Evolutionary conservation across 2,113 vertebrate genomes (phyloP), one percentile per base, ranked within the genome.

Genomic region (Neodontobutis hainanensis): DNA sequence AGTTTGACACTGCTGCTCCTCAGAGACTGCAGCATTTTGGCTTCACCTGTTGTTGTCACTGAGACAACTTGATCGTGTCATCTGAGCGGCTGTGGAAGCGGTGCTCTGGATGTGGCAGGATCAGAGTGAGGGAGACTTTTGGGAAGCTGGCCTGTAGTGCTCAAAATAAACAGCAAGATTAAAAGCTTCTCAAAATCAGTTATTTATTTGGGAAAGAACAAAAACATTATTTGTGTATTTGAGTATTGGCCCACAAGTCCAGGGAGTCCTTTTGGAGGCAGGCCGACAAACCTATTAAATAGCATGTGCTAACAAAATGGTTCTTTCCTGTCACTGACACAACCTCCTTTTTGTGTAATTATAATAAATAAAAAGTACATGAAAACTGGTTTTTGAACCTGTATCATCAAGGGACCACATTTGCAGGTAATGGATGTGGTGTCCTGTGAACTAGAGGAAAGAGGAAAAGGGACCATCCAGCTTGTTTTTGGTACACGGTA

Each of bases 21-120:
- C 52, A 10, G 82, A 83, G 83, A 88, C 85, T 84, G 82, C 85
- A 84, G 73, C 80, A 80, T 75, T 77, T 68, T 55, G 57, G 78
- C 63, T 83, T 83, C 78, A 84, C 83, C 78, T 89, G 86, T 86
- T 88, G 81, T 78, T 73, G 67, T 58, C 52, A 2, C 77, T 78
- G 80, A 73, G 75, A 78, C 67, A 71, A 82, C 72, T 53, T 45
- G 61, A 84, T 79, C 72, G 43, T 58, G 57, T 32, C 49, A n/a
- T 62, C 46, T 60, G 14, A 15, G 65, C 9, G 50, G 52, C 52
- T 38, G 65, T 19, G 59, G 45, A n/a, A 44, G 52, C 46, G 36
- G 57, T 36, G n/a, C 19, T 27, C 19, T 27, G 19, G 19, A 27
- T 27, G 19, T 27, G 19, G 58, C 49, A 53, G 15, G 56, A 8